phyloP scores from a whole-genome alignment of 2,888 invertebrate genomes.

The Lasioglossum lativentre region DNA sequence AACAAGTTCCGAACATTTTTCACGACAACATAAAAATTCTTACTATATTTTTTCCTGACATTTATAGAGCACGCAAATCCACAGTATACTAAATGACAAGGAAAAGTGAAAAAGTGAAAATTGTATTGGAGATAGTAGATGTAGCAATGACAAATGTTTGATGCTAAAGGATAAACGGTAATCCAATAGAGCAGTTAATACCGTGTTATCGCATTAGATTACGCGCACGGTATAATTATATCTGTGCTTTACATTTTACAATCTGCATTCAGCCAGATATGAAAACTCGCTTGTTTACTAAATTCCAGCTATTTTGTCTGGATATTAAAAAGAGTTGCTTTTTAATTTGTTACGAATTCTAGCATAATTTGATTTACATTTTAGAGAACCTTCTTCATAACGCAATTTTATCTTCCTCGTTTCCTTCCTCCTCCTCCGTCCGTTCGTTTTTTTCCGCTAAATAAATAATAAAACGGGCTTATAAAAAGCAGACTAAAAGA shows the following conservation, averaged over 20 bases:
- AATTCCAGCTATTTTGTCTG: not conserved
- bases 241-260: not conserved
- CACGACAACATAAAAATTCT: not conserved
- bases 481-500: not conserved
- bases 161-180: not conserved
- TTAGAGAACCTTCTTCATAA: not conserved
- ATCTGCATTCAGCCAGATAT: not conserved
- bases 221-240: not conserved
- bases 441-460: not conserved
- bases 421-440: not conserved
- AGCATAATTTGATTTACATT: not conserved
- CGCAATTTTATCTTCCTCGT: not conserved
- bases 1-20: not conserved
- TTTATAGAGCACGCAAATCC: not conserved
- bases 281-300: not conserved
- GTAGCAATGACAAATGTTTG: not conserved
- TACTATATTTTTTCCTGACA: not conserved
- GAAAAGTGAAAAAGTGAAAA: not conserved
- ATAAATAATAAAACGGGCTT: not conserved
- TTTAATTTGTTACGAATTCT: not conserved
- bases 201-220: not conserved
- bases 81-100: not conserved
- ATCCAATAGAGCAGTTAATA: not conserved
- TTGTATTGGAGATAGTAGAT: not conserved
- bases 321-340: not conserved